phyloP scores from a whole-genome alignment of 2,888 invertebrate species.

The Mystacides longicornis region DNA sequence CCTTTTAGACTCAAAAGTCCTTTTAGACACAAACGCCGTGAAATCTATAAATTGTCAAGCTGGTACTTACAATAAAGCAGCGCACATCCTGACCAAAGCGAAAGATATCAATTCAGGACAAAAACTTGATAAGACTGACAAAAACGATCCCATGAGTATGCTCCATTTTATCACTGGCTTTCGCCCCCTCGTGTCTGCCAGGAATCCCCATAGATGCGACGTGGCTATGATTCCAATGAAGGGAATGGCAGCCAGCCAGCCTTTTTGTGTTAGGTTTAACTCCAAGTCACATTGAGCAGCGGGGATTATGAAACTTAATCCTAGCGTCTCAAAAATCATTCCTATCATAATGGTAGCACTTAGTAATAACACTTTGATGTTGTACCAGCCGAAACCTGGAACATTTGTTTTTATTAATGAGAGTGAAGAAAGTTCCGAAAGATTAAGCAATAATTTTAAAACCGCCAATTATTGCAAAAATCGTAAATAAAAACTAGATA shows the following conservation, averaged over 20 bases:
- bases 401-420: too few relatives aligned
- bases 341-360: conserved; percentile 17
- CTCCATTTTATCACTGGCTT: conserved; percentile 49
- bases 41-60: too few relatives aligned
- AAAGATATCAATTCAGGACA: conserved; percentile 55
- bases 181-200: conserved; percentile 68
- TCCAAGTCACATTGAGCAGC: conserved; percentile 19
- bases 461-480: too few relatives aligned
- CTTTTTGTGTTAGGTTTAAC: conserved; percentile 18
- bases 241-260: conserved; percentile 21
- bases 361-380: conserved; percentile 4
- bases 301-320: conserved; percentile 20
- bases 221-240: conserved; percentile 51
- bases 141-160: conserved; percentile 44
- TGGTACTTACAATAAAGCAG: conserved; percentile 42
- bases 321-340: conserved; percentile 21
- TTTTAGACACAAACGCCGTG: too few relatives aligned
- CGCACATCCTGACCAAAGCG: conserved; percentile 54
- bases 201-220: conserved; percentile 71
- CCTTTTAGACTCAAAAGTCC: too few relatives aligned
- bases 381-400: conserved; percentile 23
- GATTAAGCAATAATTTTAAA: too few relatives aligned
- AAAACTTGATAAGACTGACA: conserved; percentile 52
- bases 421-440: too few relatives aligned
- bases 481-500: too few relatives aligned